A percentile compares a stretch with the other conserved stretches of the same genome.
Evolutionary conservation across 2,888 invertebrate genomes (phyloP).

Genomic region (Brenthis daphne): DNA sequence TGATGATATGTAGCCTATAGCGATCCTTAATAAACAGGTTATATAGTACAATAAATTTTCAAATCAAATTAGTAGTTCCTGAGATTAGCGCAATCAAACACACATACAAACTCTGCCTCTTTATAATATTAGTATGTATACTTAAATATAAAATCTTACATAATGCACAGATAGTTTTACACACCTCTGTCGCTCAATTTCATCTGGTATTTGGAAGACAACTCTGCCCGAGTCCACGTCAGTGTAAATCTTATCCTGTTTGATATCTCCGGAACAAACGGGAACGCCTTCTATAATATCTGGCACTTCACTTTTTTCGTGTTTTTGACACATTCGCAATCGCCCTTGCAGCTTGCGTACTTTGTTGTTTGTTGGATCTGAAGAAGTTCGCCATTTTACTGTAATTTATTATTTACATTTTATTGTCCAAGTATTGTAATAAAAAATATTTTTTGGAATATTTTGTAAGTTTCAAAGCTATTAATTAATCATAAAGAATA

Average conservation of each 20-base stretch:
- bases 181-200: slow-evolving; percentile 62
- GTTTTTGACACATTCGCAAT: slow-evolving; percentile 67
- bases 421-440: not conserved
- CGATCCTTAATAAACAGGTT: no score
- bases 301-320: slow-evolving; percentile 77
- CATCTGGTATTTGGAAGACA: slow-evolving; percentile 67
- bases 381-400: slow-evolving; percentile 68
- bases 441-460: not conserved
- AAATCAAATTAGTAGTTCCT: no score
- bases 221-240: slow-evolving; percentile 58
- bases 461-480: not conserved
- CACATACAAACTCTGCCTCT: no score
- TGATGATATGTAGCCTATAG: no score
- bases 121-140: not conserved
- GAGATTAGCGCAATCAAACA: no score
- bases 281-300: slow-evolving; percentile 80
- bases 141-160: no score
- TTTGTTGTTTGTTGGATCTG: slow-evolving; percentile 68
- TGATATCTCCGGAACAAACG: slow-evolving; percentile 67
- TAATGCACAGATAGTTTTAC: slow-evolving; percentile 21
- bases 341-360: slow-evolving; percentile 66
- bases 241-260: slow-evolving; percentile 57
- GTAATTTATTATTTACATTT: slow-evolving; percentile 33
- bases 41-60: no score
- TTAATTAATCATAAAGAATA: not conserved